Percentiles rank a stretch among this genome's conserved stretches.
Evolutionary conservation across 2,797 vertebrate genomes (phyloP).

Genomic region (Cryptoblepharus egeriae): DNA sequence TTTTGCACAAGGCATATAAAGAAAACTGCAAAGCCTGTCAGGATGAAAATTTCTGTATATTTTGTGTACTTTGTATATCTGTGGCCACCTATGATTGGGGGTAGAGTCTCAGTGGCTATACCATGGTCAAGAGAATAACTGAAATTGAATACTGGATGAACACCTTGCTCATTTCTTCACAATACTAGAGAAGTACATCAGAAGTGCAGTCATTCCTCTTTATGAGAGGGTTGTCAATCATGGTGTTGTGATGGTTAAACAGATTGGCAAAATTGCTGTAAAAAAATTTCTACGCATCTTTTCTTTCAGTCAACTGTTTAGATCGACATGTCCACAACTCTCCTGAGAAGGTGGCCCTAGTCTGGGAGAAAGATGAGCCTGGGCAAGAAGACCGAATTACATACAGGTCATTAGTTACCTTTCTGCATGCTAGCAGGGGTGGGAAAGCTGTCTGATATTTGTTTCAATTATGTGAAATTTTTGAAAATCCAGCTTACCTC

Average conservation of each 20-base stretch:
- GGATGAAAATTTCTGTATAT: neutral
- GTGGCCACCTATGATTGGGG: no score
- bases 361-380: slow-evolving; percentile 76
- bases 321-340: slow-evolving; percentile 69
- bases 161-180: neutral
- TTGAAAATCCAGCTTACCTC: no score
- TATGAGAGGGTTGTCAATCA: neutral
- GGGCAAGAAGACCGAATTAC: slow-evolving; percentile 66
- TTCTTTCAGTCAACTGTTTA: slow-evolving; percentile 72
- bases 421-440: neutral
- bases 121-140: neutral
- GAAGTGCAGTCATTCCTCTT: neutral
- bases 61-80: neutral
- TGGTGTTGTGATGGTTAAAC: neutral
- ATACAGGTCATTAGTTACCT: slow-evolving; percentile 68
- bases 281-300: no score
- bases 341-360: slow-evolving; percentile 72
- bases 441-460: neutral
- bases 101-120: neutral
- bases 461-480: neutral
- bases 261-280: neutral
- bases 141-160: neutral
- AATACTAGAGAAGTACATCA: neutral
- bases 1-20: neutral
- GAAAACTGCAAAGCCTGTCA: neutral